Percentiles rank a stretch among this genome's conserved stretches.
These are phyloP conservation scores for Neotoxoptera formosana DNA, from an alignment of 1,140 invertebrate genomes.

Conservation along the genomic window DNA sequence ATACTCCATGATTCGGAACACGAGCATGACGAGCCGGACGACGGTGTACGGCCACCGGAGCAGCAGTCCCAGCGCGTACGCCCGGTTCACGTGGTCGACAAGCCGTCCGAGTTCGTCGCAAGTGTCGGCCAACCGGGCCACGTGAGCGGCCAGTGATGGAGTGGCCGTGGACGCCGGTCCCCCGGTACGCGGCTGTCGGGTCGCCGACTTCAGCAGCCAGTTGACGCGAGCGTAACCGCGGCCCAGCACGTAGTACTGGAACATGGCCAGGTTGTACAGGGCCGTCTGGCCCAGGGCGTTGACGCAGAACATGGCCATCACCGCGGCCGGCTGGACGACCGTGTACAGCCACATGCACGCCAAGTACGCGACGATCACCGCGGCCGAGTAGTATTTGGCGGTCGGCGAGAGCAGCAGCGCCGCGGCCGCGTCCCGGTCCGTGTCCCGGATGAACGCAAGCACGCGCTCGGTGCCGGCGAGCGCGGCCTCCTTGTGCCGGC, in stretches of 20 bases:
- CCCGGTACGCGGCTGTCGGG: neutral
- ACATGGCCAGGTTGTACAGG: neutral
- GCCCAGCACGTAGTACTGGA: slow-evolving; percentile 8
- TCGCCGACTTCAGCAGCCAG: neutral
- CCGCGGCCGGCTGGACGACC: neutral
- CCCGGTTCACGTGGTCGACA: neutral
- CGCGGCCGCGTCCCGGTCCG: neutral
- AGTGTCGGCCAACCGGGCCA: neutral
- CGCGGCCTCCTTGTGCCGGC: neutral
- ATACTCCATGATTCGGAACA: neutral
- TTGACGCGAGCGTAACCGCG: neutral
- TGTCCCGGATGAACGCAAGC: slow-evolving; percentile 1
- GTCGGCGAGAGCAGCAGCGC: neutral
- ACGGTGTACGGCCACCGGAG: slow-evolving; percentile 12
- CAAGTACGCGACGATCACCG: neutral
- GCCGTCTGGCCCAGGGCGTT: neutral
- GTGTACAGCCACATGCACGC: neutral
- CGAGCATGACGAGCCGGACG: neutral
- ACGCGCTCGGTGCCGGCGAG: slow-evolving; percentile 24
- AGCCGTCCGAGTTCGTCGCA: slow-evolving; percentile 8
- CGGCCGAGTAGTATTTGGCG: neutral
- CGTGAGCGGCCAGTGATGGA: no score
- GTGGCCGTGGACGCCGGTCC: no score
- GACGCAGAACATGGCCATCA: neutral
- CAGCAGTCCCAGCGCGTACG: neutral